A percentile compares a stretch with the other conserved stretches of the same genome.
Conservation (phyloP, 2,888 invertebrate genomes). For the Acronicta aceris region DNA sequence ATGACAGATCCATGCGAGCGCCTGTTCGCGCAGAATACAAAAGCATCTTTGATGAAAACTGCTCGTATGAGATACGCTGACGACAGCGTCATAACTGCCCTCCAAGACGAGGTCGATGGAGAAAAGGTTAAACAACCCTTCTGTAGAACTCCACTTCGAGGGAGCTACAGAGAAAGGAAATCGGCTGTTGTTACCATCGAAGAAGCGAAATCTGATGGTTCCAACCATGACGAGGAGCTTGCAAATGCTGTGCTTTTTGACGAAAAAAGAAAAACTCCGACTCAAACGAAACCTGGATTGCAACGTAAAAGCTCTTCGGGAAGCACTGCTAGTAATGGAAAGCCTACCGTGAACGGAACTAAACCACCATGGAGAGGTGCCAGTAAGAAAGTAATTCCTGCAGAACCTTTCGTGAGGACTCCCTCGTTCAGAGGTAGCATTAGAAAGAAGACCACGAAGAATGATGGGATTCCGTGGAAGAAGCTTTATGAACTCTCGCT, state of each 20-base stretch:
- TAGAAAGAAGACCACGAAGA: slow-evolving; percentile 77
- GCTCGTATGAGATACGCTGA: slow-evolving; percentile 90
- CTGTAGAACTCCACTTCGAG: slow-evolving; percentile 76
- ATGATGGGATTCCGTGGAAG: slow-evolving; percentile 86
- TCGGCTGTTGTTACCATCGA: slow-evolving; percentile 85
- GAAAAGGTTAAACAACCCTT: slow-evolving; percentile 80
- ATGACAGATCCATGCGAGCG: slow-evolving; percentile 83
- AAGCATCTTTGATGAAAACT: slow-evolving; percentile 90
- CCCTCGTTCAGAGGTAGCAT: slow-evolving; percentile 83
- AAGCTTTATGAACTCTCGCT: slow-evolving; percentile 88
- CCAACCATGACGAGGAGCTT: slow-evolving; percentile 79
- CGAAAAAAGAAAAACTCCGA: slow-evolving; percentile 76
- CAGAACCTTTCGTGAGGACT: slow-evolving; percentile 77
- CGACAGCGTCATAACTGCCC: slow-evolving; percentile 75
- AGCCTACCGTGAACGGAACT: slow-evolving; percentile 67
- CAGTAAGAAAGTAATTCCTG: slow-evolving; percentile 73
- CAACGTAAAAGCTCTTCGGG: slow-evolving; percentile 76
- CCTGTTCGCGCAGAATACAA: slow-evolving; percentile 89
- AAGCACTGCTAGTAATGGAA: slow-evolving; percentile 72
- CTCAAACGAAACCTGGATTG: slow-evolving; percentile 68
- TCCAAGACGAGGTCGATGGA: slow-evolving; percentile 83
- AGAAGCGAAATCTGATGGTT: slow-evolving; percentile 83
- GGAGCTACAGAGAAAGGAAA: slow-evolving; percentile 83
- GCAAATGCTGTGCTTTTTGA: slow-evolving; percentile 77
- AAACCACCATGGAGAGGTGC: slow-evolving; percentile 86